phyloP scores from a whole-genome alignment of 2,113 vertebrate species.

The Petrocephalus zakoni region DNA sequence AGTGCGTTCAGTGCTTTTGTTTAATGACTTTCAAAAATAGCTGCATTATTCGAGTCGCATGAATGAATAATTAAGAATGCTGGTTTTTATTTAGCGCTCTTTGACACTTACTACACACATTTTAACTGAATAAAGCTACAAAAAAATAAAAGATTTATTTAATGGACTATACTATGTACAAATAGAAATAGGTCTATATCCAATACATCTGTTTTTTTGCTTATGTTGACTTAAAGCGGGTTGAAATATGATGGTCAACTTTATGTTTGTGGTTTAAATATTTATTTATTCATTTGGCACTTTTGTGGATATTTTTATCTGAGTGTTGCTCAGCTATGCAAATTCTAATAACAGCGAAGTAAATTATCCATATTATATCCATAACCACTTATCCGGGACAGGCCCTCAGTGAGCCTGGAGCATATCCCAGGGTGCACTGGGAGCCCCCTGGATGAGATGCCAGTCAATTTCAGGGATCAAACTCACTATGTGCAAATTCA shows the following conservation, averaged over 20 bases:
- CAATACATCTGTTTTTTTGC: too few relatives aligned
- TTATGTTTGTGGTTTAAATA: background rate
- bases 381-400: background rate
- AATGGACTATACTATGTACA: background rate
- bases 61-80: background rate
- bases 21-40: background rate
- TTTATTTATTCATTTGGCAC: background rate
- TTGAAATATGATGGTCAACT: background rate
- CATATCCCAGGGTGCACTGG: background rate
- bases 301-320: background rate
- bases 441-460: background rate
- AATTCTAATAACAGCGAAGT: background rate
- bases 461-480: background rate
- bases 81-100: background rate
- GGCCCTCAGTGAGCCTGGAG: background rate
- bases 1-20: background rate
- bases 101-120: background rate
- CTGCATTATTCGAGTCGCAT: background rate
- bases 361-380: background rate
- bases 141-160: background rate
- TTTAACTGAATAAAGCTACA: background rate
- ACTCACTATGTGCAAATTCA: background rate
- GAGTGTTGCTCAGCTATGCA: background rate
- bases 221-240: too few relatives aligned
- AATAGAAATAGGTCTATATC: background rate